These are phyloP conservation scores for Scotopteryx bipunctaria DNA, from an alignment of 2,888 invertebrate genomes.

Conservation along the genomic window DNA sequence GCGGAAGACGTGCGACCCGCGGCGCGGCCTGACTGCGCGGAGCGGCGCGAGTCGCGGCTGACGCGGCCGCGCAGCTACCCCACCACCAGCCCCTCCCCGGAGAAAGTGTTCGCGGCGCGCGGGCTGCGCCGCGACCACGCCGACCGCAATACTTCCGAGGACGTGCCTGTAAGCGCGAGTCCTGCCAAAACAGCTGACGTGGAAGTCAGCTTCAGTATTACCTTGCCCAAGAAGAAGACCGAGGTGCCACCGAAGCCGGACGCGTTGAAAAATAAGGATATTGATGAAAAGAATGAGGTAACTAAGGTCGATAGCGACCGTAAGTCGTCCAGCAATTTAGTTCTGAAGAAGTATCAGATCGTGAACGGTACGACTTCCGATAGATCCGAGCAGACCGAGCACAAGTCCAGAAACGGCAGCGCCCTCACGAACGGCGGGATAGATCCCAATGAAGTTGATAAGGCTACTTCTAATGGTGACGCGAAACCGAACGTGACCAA, in stretches of 20 bases:
- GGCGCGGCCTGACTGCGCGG: no score
- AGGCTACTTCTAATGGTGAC: slow-evolving; percentile 46
- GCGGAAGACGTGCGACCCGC: slow-evolving; percentile 46
- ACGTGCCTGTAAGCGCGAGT: slow-evolving; percentile 37
- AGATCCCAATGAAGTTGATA: slow-evolving; percentile 51
- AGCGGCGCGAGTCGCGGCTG: slow-evolving; percentile 78
- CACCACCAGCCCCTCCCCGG: slow-evolving; percentile 71
- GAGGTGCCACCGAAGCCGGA: slow-evolving; percentile 47
- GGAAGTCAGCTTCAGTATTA: slow-evolving; percentile 77
- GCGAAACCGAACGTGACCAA: slow-evolving; percentile 51
- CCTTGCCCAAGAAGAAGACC: slow-evolving; percentile 65
- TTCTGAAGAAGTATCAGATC: slow-evolving; percentile 69
- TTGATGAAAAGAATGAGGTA: slow-evolving; percentile 38
- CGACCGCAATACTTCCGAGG: slow-evolving; percentile 45
- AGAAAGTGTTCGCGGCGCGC: slow-evolving; percentile 64
- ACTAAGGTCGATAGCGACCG: slow-evolving; percentile 41
- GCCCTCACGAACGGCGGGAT: slow-evolving; percentile 49
- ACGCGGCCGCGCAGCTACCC: slow-evolving; percentile 85
- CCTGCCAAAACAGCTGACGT: slow-evolving; percentile 62
- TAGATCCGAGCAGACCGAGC: slow-evolving; percentile 45
- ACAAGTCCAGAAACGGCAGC: slow-evolving; percentile 52
- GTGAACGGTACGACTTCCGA: slow-evolving; percentile 47
- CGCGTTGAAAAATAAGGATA: slow-evolving; percentile 41
- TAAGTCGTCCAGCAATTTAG: slow-evolving; percentile 47
- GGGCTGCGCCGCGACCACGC: slow-evolving; percentile 57